phyloP scores from a whole-genome alignment of 2,797 vertebrate species.

The Dendrocincla tyrannina region DNA sequence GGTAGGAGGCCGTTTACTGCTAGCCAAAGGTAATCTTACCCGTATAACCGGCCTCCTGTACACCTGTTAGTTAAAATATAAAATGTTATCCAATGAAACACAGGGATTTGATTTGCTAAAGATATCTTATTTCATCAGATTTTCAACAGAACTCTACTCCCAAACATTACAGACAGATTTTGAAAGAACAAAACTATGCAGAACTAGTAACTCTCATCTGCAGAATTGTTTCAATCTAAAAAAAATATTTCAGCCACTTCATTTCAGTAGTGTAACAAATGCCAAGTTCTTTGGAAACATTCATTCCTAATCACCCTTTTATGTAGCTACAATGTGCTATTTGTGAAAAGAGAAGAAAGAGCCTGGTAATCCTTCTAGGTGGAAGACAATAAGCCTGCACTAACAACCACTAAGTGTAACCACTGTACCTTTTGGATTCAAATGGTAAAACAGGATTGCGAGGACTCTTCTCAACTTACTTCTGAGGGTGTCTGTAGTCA shows the following conservation, averaged over 20 bases:
- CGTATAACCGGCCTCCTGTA: constrained; percentile 86
- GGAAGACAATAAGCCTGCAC: neutral
- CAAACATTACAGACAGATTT: neutral
- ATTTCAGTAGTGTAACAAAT: neutral
- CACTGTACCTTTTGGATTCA: neutral
- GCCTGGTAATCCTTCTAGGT: neutral
- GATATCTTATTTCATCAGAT: neutral
- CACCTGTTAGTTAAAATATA: constrained; percentile 88
- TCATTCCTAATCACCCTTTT: neutral
- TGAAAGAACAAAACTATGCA: neutral
- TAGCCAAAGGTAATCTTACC: constrained; percentile 84
- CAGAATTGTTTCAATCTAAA: neutral
- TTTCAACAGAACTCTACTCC: neutral
- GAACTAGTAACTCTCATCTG: neutral
- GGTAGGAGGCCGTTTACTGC: constrained; percentile 68
- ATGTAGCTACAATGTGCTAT: neutral
- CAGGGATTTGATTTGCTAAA: constrained; percentile 13
- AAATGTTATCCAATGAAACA: constrained; percentile 72
- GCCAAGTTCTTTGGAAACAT: constrained; percentile 1
- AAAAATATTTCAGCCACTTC: neutral
- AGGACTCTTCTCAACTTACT: neutral
- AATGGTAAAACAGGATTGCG: neutral
- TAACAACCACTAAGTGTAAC: neutral
- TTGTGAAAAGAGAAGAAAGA: neutral
- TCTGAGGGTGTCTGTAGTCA: neutral